phyloP scores from a whole-genome alignment of 2,113 vertebrate species.

The Anoplopoma fimbria region DNA sequence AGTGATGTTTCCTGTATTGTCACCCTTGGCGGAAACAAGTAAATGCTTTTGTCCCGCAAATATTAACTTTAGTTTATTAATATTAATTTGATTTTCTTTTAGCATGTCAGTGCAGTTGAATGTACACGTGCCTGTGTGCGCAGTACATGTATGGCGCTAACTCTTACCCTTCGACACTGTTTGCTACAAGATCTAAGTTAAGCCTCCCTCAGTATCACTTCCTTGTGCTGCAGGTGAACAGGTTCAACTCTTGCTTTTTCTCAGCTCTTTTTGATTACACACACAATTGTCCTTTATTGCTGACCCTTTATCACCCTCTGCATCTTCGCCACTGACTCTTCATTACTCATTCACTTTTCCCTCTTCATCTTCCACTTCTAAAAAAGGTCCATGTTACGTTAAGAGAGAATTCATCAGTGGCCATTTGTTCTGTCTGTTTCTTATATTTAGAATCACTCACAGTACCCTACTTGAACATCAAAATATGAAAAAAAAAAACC shows the following conservation, averaged over 20 bases:
- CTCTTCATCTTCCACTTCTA: constrained; percentile 1
- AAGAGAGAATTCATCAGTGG: constrained; percentile 2
- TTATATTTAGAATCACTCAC: neutral
- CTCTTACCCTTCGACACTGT: neutral
- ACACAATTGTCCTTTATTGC: constrained; percentile 14
- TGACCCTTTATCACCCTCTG: constrained; percentile 14
- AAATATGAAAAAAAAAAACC: neutral
- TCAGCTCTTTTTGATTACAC: constrained; percentile 38
- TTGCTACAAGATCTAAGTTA: neutral
- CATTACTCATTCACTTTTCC: neutral
- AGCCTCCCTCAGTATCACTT: constrained; percentile 8
- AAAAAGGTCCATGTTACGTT: neutral
- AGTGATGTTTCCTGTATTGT: constrained; percentile 12
- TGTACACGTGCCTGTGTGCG: neutral
- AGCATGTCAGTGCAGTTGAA: neutral
- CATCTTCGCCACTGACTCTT: constrained; percentile 13
- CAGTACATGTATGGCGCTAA: neutral
- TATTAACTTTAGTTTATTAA: neutral
- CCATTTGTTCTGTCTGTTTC: neutral
- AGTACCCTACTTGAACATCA: neutral
- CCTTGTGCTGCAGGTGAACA: neutral
- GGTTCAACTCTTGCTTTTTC: constrained; percentile 33
- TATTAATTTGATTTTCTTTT: neutral
- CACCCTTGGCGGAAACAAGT: neutral
- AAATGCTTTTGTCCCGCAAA: neutral